Evolutionary conservation across 2,797 vertebrate species (phyloP), one percentile per base, ranked within the genome.

Genomic region (Luscinia luscinia): DNA sequence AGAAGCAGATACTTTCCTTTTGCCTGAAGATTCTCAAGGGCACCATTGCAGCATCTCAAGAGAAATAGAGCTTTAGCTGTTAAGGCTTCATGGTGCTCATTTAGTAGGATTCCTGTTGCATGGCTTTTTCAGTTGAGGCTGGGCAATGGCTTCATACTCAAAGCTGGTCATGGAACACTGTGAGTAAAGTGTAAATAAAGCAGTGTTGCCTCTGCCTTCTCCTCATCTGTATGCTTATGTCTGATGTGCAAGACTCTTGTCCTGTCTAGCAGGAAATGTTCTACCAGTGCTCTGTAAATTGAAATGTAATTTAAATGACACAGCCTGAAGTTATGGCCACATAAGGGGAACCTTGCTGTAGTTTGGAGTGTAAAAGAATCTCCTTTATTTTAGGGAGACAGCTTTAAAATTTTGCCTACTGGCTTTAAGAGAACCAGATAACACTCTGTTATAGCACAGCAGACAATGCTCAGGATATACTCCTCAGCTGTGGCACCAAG

Each of bases 1-100:
- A 59, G 48, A 94, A 96, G 58, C 45, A 78, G 49, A 21, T 81
- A 14, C 46, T 90, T 88, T 74, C 34, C 48, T 84, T 84, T 84
- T 68, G 45, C 45, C 9, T 61, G 66, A 90, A 90, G 63, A 19
- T 89, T 58, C 36, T 87, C 7, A 32, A 83, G 52, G 81, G 30
- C 41, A 70, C 41, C n/a, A 3, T 13, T 86, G 66, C 54, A 75
- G 40, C 32, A 51, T 61, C 70, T 87, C 55, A 84, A 45, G 17
- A 87, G 51, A 24, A 52, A 10, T 28, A 82, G 46, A 84, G 38
- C 38, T 91, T 63, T 76, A 46, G 14, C 43, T 75, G 28, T 52
- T 73, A 59, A 78, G 45, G 22, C 28, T 73, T 88, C 1, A 0
- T 57, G 21, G 26, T 74, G 26, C 48, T 88, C 3, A 0, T 70